These are phyloP conservation scores for Gobio gobio DNA, from an alignment of 2,113 vertebrate species.

Conservation along the genomic window DNA sequence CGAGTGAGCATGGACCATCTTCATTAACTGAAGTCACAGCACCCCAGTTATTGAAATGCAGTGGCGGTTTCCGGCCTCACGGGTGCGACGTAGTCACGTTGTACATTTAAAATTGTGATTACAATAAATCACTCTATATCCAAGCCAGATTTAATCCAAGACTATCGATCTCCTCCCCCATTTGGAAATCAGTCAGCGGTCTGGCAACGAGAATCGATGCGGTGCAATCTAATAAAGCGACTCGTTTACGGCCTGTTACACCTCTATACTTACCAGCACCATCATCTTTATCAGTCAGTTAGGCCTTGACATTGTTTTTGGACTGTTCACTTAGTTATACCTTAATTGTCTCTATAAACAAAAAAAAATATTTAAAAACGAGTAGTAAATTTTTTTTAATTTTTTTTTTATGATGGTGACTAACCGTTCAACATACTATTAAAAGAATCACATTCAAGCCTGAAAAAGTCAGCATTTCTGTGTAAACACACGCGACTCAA, in stretches of 20 bases:
- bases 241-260: constrained; percentile 73
- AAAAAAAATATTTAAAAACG: no score
- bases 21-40: background rate
- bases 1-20: no score
- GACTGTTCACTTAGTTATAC: no score
- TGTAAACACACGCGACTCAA: no score
- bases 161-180: constrained; percentile 67
- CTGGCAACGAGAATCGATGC: constrained; percentile 68
- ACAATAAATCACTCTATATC: constrained; percentile 73
- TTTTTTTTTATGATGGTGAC: no score
- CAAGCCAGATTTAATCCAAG: constrained; percentile 74
- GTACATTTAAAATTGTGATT: constrained; percentile 67
- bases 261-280: background rate
- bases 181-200: constrained; percentile 54
- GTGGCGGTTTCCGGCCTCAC: constrained; percentile 66
- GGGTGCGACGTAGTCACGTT: constrained; percentile 75
- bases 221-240: constrained; percentile 77
- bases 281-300: background rate
- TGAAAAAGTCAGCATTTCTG: no score
- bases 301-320: no score
- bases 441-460: no score
- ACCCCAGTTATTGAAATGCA: constrained; percentile 51
- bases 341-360: no score
- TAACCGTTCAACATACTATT: no score
- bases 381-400: no score